A percentile compares a stretch with the other conserved stretches of the same genome.
Conservation (phyloP, 2,113 vertebrate genomes). For the Pungitius pungitius region DNA sequence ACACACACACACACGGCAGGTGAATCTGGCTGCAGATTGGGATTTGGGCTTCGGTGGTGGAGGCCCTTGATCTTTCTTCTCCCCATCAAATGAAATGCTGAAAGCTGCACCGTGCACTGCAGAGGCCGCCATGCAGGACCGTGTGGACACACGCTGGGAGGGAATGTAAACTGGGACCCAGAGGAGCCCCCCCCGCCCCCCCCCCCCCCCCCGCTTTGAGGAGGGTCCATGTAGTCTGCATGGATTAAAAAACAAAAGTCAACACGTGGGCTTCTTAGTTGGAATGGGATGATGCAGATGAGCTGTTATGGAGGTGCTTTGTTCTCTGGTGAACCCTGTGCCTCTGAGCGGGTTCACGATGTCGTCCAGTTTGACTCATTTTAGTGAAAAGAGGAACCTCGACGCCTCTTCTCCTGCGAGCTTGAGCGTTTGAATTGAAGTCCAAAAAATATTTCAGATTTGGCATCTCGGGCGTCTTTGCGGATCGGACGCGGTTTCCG, state of each 20-base stretch:
- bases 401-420: background rate
- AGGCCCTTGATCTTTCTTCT: background rate
- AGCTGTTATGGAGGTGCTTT: background rate
- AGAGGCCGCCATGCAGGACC: slow-evolving; percentile 6
- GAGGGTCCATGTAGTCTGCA: slow-evolving; percentile 7
- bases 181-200: background rate
- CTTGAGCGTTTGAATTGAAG: slow-evolving; percentile 26
- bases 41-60: slow-evolving; percentile 1
- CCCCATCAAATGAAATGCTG: background rate
- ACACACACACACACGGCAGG: background rate
- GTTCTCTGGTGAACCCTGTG: slow-evolving; percentile 23
- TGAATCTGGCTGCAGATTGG: background rate
- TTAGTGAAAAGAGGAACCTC: slow-evolving; percentile 20
- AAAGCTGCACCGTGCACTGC: slow-evolving; percentile 9
- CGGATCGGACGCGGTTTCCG: slow-evolving; percentile 40
- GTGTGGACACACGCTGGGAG: slow-evolving; percentile 29
- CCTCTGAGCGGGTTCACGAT: background rate
- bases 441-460: slow-evolving; percentile 59
- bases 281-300: background rate
- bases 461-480: slow-evolving; percentile 43
- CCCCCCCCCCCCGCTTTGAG: background rate
- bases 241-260: background rate
- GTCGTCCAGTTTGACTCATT: slow-evolving; percentile 16
- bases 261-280: background rate
- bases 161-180: slow-evolving; percentile 6